Evolutionary conservation across 2,113 vertebrate genomes (phyloP).

Genomic region (Spilogale gracilis): DNA sequence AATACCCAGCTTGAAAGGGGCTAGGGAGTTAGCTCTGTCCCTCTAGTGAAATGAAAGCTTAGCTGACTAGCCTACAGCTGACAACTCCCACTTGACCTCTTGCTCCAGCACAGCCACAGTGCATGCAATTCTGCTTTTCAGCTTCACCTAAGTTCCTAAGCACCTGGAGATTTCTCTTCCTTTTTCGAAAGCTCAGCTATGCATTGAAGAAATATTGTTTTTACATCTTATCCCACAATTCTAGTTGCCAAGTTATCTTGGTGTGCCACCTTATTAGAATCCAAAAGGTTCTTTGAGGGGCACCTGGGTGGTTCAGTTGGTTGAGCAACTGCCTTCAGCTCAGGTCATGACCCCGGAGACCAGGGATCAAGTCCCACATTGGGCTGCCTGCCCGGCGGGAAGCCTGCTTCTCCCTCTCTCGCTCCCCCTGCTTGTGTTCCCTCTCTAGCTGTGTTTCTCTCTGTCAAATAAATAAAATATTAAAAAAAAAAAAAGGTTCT

Average conservation of each 20-base stretch:
- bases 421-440: no score
- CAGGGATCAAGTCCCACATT: no score
- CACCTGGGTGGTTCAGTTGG: no score
- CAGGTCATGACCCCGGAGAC: no score
- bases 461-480: no score
- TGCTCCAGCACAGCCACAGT: background rate
- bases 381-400: no score
- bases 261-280: conserved; percentile 10
- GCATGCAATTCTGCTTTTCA: background rate
- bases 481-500: background rate
- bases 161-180: background rate
- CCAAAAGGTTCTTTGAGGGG: background rate
- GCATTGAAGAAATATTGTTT: background rate
- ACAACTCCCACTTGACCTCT: background rate
- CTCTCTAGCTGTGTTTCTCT: no score
- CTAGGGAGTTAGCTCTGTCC: background rate
- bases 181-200: background rate
- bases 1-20: background rate
- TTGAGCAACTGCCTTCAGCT: no score
- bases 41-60: background rate
- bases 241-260: background rate
- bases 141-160: background rate
- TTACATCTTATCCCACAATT: background rate
- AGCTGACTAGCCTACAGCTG: background rate
- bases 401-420: no score